A percentile compares a stretch with the other conserved stretches of the same genome.
These are phyloP conservation scores for Epizoanthus rinbou DNA, from an alignment of 92 coral and sea anemone species.

Conservation along the genomic window DNA sequence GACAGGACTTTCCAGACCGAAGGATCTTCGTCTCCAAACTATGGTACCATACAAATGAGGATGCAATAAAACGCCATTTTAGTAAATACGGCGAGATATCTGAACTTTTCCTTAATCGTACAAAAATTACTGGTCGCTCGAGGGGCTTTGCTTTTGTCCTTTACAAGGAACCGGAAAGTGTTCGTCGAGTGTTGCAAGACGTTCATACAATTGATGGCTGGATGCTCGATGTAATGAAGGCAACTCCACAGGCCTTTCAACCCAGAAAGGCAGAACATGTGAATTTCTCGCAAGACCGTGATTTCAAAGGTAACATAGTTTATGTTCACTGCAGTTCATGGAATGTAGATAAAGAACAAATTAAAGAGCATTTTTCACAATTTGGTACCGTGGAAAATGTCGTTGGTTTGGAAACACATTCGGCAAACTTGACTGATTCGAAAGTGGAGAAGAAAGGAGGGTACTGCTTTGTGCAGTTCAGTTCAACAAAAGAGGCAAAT, in stretches of 20 bases:
- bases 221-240: constrained; percentile 33
- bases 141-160: constrained; percentile 57
- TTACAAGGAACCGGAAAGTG: constrained; percentile 28
- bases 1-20: constrained; percentile 5
- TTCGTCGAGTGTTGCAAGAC: constrained; percentile 22
- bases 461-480: constrained; percentile 24
- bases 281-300: constrained; percentile 5
- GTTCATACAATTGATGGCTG: constrained; percentile 28
- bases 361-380: constrained; percentile 68
- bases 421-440: background rate
- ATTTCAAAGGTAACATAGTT: background rate
- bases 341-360: constrained; percentile 64
- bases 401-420: constrained; percentile 7
- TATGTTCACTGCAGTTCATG: constrained; percentile 42
- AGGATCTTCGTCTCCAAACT: constrained; percentile 32
- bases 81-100: constrained; percentile 56
- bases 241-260: constrained; percentile 20
- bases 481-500: constrained; percentile 12
- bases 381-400: constrained; percentile 55
- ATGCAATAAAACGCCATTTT: constrained; percentile 19
- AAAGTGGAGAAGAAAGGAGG: background rate
- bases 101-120: constrained; percentile 41
- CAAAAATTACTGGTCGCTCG: constrained; percentile 45
- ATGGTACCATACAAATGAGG: constrained; percentile 15
- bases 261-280: constrained; percentile 60